Base-by-base conservation (phyloP, 2,797 vertebrate species). In the Tragelaphus oryx region DNA sequence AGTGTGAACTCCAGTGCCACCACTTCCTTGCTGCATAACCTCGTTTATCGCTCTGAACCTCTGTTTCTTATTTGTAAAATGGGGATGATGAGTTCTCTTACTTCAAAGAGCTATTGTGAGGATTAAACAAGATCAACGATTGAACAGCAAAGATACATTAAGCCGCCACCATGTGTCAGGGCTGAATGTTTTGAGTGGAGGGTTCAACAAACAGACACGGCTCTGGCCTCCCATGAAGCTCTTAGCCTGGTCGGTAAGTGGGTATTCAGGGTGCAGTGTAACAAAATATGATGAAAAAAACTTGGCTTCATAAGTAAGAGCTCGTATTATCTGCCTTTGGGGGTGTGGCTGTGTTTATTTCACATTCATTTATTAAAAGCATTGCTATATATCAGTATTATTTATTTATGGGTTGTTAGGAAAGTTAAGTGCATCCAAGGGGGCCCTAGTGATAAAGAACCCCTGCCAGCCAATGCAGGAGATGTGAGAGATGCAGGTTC, bases 11-110 rank as follows among this genome's bases (percentile, higher is more conserved):
- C 57, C 9, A 8, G 3, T 52, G 37, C 79, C 50, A 28, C 20
- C n/a, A 7, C 26, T 48, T 20, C 5, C 17, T 5, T 44, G 37
- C 30, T 41, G 18, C 5, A 24, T 26, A 7, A 30, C 20, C 60
- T 26, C 17, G 4, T 22, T 83, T 75, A 5, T 28, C 50, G 48
- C 80, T 52, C 79, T 37, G 48, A 48, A 4, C 3, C 57, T 65
- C 10, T 33, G 22, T 52, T 79, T 91, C 74, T 83, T 74, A 20
- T 91, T 82, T 75, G 26, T 44, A 59, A 83, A 80, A 54, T 60
- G 33, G 18, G 22, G 16, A 14, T 37, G 20, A 48, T 55, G 18
- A 37, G 20, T 7, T 44, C 44, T 12, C 75, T 76, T 50, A 81
- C 46, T 91, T 84, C 71, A 30, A 48, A 76, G 44, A 16, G 30